phyloP scores from a whole-genome alignment of 2,113 vertebrate genomes.

The Felis chaus region DNA sequence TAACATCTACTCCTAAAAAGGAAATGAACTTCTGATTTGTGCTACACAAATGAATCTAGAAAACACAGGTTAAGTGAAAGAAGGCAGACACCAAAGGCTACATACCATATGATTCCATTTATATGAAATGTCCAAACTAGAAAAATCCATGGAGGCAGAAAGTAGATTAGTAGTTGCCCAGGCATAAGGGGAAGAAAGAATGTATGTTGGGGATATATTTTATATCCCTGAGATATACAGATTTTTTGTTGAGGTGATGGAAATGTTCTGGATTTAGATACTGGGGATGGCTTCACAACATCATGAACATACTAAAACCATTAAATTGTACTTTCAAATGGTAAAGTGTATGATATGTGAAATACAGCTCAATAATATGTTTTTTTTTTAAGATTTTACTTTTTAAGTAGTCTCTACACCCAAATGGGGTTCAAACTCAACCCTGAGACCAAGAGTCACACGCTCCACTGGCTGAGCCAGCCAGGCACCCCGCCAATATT shows the following conservation, averaged over 20 bases:
- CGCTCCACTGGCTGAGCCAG: neutral
- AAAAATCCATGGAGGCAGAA: neutral
- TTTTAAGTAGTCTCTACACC: neutral
- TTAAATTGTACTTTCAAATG: neutral
- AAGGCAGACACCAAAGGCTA: neutral
- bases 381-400: neutral
- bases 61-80: neutral
- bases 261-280: neutral
- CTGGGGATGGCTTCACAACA: neutral
- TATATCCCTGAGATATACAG: neutral
- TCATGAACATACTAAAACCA: neutral
- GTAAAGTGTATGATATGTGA: neutral
- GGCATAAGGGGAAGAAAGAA: accelerated
- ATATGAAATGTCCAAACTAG: neutral
- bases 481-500: neutral
- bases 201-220: neutral
- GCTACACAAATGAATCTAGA: neutral
- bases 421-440: neutral
- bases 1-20: neutral
- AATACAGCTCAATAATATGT: neutral
- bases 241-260: neutral
- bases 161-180: neutral
- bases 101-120: neutral
- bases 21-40: neutral
- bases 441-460: neutral